Percentiles rank a stretch among this genome's conserved stretches.
These are phyloP conservation scores for Chloroclysta siterata DNA, from an alignment of 2,888 invertebrate genomes.

Conservation along the genomic window DNA sequence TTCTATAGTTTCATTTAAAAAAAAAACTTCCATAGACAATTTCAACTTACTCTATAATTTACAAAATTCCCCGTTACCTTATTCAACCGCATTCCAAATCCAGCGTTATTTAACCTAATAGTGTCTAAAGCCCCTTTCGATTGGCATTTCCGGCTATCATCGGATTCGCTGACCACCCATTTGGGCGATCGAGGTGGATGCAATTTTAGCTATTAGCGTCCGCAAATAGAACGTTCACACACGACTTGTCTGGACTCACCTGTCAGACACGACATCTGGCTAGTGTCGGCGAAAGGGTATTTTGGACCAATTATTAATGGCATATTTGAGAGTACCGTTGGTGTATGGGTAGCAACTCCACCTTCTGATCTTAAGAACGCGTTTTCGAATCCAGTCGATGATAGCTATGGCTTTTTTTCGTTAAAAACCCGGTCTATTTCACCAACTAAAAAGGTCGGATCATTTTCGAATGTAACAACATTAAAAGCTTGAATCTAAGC, in stretches of 20 bases:
- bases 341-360: neutral
- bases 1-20: no score
- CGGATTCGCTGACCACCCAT: constrained; percentile 50
- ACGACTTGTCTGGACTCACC: constrained; percentile 59
- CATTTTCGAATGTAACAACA: no score
- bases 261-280: constrained; percentile 61
- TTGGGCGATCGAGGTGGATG: constrained; percentile 43
- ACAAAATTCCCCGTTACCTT: neutral
- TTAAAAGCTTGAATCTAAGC: no score
- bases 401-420: no score
- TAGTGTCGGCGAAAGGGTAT: constrained; percentile 44
- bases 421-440: no score
- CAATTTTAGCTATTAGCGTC: constrained; percentile 46
- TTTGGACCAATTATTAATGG: constrained; percentile 13
- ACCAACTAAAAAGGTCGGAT: no score
- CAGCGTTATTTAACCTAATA: neutral
- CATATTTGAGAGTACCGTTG: neutral
- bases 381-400: no score
- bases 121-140: constrained; percentile 6
- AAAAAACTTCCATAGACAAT: no score
- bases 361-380: no score
- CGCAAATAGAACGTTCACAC: constrained; percentile 60
- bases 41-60: no score
- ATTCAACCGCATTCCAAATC: neutral
- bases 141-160: constrained; percentile 19